phyloP scores from a whole-genome alignment of 2,888 invertebrate genomes.

The Mechanitis messenoides region DNA sequence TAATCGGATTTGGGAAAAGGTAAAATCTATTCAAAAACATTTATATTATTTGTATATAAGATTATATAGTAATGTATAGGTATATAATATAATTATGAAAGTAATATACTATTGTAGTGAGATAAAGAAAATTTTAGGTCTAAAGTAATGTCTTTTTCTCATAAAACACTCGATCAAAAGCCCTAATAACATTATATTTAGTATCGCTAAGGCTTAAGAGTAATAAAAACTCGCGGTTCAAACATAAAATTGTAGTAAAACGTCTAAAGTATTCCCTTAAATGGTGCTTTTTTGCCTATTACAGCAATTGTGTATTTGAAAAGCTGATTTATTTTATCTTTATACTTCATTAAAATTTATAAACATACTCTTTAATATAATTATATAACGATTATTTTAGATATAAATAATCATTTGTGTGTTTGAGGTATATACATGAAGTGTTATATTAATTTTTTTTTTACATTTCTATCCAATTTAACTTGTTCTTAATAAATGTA shows the following conservation, averaged over 20 bases:
- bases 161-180: background rate
- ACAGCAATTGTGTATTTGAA: no score
- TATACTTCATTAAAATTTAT: no score
- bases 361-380: no score
- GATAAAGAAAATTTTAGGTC: background rate
- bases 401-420: conserved; percentile 1
- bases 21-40: no score
- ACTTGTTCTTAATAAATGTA: no score
- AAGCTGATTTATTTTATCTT: no score
- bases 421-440: background rate
- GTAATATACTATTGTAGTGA: background rate
- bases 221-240: conserved; percentile 12
- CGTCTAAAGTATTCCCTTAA: no score
- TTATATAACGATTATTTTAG: background rate
- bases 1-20: no score
- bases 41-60: no score
- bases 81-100: no score
- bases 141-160: background rate
- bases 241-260: conserved; percentile 17
- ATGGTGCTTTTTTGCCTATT: no score
- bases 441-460: background rate
- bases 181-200: conserved; percentile 8
- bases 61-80: no score
- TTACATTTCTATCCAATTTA: background rate
- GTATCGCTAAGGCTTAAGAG: conserved; percentile 13